phyloP scores from a whole-genome alignment of 2,797 vertebrate genomes.

The Chaunax sp. region DNA sequence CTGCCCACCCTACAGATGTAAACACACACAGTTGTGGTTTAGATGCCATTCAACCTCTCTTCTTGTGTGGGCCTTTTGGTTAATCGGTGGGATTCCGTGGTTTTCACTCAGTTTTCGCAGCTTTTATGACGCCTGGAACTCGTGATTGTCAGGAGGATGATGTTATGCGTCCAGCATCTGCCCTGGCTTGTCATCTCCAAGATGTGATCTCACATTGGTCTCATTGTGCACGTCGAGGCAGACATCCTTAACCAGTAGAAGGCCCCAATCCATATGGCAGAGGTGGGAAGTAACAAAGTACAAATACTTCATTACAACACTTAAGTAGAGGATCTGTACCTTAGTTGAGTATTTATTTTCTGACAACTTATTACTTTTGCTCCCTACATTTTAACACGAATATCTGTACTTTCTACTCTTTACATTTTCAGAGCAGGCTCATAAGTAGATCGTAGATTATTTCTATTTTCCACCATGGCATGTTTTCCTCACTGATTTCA shows the following conservation, averaged over 20 bases:
- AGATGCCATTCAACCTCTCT: constrained; percentile 66
- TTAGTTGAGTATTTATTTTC: too few relatives aligned
- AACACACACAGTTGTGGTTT: constrained; percentile 82
- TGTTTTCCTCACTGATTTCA: too few relatives aligned
- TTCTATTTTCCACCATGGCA: too few relatives aligned
- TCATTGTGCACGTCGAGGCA: neutral
- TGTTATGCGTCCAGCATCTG: neutral
- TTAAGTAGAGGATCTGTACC: too few relatives aligned
- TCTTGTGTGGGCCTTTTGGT: constrained; percentile 39
- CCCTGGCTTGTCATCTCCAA: neutral
- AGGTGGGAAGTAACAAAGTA: too few relatives aligned
- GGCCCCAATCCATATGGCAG: neutral
- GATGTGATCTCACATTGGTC: neutral
- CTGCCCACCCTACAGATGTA: constrained; percentile 83
- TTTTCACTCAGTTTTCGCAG: constrained; percentile 2
- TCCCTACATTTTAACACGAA: too few relatives aligned
- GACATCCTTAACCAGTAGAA: constrained; percentile 8
- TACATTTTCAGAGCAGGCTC: too few relatives aligned
- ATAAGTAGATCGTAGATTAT: too few relatives aligned
- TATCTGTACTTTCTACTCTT: too few relatives aligned
- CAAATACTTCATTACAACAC: too few relatives aligned
- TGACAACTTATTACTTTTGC: too few relatives aligned
- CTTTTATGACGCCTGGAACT: neutral
- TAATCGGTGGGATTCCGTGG: constrained; percentile 29
- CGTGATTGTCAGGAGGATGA: neutral